phyloP scores from a whole-genome alignment of 2,113 vertebrate species.

The Pelodiscus sinensis region DNA sequence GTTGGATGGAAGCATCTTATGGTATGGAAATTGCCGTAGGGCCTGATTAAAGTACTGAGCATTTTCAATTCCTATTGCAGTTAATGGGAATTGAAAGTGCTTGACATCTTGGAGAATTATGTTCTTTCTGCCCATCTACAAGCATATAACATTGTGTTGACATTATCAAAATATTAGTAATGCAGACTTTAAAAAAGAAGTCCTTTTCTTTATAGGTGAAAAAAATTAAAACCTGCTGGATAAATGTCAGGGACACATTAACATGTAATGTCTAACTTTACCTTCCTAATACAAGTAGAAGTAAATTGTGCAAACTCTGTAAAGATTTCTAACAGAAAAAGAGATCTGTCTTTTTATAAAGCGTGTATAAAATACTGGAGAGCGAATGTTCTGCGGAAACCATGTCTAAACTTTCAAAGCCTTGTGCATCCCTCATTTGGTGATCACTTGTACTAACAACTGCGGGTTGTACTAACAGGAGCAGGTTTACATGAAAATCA shows the following conservation, averaged over 20 bases:
- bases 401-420: background rate
- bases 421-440: background rate
- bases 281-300: constrained; percentile 15
- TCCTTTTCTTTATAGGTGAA: background rate
- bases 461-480: no score
- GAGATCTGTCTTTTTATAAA: constrained; percentile 27
- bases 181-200: constrained; percentile 38
- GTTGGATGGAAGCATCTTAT: constrained; percentile 33
- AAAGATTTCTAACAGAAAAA: constrained; percentile 25
- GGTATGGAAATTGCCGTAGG: constrained; percentile 55
- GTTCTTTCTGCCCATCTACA: constrained; percentile 19
- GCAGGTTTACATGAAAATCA: no score
- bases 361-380: background rate
- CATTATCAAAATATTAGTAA: constrained; percentile 36
- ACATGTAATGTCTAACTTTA: constrained; percentile 47
- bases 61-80: constrained; percentile 19
- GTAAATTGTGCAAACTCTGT: constrained; percentile 16
- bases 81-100: background rate
- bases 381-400: background rate
- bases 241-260: background rate
- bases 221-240: constrained; percentile 21
- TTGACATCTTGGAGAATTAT: constrained; percentile 43
- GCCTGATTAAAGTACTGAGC: constrained; percentile 45
- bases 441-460: constrained; percentile 8
- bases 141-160: background rate